Base-by-base conservation (phyloP, 2,797 vertebrate species). In the Spinus olivaceus region DNA sequence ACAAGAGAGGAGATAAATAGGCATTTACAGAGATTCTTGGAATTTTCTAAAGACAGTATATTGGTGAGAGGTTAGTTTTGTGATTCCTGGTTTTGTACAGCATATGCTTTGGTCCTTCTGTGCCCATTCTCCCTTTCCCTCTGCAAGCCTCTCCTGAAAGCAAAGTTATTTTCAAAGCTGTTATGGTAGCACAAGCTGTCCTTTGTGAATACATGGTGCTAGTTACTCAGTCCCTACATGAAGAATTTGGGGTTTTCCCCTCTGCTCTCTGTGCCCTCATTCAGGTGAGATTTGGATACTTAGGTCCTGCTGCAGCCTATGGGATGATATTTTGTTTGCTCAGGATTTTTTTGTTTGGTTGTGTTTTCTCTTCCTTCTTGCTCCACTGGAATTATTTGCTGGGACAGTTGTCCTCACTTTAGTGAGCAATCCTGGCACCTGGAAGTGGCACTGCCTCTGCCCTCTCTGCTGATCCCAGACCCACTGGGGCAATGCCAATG, bases 1-100 rank as follows among this genome's bases (percentile, higher is more conserved):
- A 67, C 64, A 91, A 65, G 59, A 85, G 54, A 70, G 60, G 81
- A 91, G 90, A 87, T 84, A 94, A 92, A 94, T 86, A 84, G 37
- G 16, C 32, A 88, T n/a, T 91, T 74, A 54, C 73, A 90, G 24
- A 13, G 50, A 86, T 77, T 70, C 33, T 81, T 71, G n/a, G 76
- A 19, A 59, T 87, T 95, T 71, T 67, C 50, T 88, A 70, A 88
- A 72, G 51, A 64, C n/a, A 83, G 81, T 92, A 46, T 87, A 53
- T 74, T 70, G 69, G 4, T 47, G 46, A 90, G 41, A 80, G 35
- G 14, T 41, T 82, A 42, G 22, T 46, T 94, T 86, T 85, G 69
- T 81, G 59, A 51, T 86, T 88, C 67, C 86, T 86, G 64, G 2
- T 14, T 60, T 94, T 73, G 39, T 56, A 57, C 12, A 20, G 25